These are phyloP conservation scores for Plecturocebus donacophilus DNA, from an alignment of 2,113 vertebrate species.

Conservation along the genomic window DNA sequence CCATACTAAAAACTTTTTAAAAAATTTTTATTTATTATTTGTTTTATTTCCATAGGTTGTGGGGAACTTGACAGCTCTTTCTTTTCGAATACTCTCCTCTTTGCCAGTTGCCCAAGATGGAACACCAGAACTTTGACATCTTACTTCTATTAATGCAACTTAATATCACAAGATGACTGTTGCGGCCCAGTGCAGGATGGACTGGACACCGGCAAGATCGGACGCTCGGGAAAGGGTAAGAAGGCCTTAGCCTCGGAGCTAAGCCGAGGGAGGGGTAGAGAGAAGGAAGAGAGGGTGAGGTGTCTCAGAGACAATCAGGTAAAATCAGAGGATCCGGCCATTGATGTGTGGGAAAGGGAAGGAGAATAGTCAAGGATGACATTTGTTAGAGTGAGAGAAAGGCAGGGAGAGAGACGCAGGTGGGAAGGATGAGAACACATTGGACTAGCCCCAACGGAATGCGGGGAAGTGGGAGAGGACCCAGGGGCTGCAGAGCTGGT, in stretches of 20 bases:
- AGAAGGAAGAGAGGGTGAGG: not conserved
- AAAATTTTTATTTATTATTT: too few species aligned
- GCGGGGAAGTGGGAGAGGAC: not conserved
- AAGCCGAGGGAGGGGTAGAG: not conserved
- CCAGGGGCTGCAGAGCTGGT: not conserved
- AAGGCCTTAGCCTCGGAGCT: not conserved
- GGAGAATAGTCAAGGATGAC: not conserved
- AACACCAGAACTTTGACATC: not conserved
- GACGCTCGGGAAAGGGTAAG: not conserved
- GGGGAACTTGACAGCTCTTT: not conserved
- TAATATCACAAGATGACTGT: not conserved
- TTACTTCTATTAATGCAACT: not conserved
- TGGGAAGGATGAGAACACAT: not conserved
- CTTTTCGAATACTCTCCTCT: not conserved
- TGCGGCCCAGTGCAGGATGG: not conserved
- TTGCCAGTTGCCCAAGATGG: not conserved
- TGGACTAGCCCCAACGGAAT: not conserved
- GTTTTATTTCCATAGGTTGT: too few species aligned
- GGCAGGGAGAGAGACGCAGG: not conserved
- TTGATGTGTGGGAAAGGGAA: not conserved
- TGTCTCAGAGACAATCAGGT: not conserved
- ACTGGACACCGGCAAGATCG: not conserved
- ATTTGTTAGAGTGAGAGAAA: not conserved
- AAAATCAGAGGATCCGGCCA: not conserved
- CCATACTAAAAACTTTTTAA: too few species aligned